Base-by-base conservation (phyloP, 2,113 vertebrate species). In the Nycticebus coucang region DNA sequence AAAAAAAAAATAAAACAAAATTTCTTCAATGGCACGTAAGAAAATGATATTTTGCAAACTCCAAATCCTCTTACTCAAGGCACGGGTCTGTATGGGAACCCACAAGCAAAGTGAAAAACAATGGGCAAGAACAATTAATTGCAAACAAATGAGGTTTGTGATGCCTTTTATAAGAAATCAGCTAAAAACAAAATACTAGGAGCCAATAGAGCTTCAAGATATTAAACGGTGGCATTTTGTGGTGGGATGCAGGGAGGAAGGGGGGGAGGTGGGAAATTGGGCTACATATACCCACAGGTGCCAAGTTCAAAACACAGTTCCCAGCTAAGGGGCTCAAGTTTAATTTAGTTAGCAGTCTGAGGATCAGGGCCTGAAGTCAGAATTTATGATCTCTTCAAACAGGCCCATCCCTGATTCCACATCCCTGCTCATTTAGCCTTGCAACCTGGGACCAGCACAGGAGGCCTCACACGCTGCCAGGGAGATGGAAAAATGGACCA, bases 401-500 rank as follows among this genome's bases (percentile, higher is more conserved):
- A 93, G 96, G 85, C 96, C 92, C 90, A 88, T 95, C 91, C 80
- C 33, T 24, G 95, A 92, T 97, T 90, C 93, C 83, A 88, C 93
- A 83, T 86, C 78, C 85, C 90, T 77, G 35, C 92, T 87, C 12
- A 6, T 55, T 96, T 55, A 89, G 94, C 74, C 88, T 72, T 45
- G 79, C 13, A 68, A 89, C 74, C 41, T 90, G 68, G 94, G 0
- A 3, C 22, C 0, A 85, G 80, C 85, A 69, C 19, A 59, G 82
- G 84, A 77, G 91, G 90, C 87, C 98, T 95, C 96, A 45, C 28
- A 12, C 90, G 91, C 50, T n/a, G 88, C 94, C 83, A 96, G 97
- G 95, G 95, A 97, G 93, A 60, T 94, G 95, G 97, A 97, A 98
- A 98, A 97, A 84, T 90, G 78, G 50, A 97, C 95, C 97, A 98